phyloP scores from a whole-genome alignment of 2,797 vertebrate species.

The Xerus rutilus region DNA sequence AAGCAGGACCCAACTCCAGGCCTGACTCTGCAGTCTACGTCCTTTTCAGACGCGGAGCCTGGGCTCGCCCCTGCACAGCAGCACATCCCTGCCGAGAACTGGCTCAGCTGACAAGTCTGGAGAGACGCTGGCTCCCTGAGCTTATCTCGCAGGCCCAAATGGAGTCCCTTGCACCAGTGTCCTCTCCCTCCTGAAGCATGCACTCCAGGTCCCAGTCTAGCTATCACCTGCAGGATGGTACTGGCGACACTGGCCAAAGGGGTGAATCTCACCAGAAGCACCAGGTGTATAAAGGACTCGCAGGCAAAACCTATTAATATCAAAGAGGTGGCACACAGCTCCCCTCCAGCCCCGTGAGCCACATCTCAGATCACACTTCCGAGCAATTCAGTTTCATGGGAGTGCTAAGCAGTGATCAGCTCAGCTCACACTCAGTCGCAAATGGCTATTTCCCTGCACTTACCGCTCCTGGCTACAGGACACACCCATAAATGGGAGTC shows the following conservation, averaged over 20 bases:
- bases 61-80: fast-evolving
- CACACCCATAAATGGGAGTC: neutral
- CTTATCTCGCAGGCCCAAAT: neutral
- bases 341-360: fast-evolving
- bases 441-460: fast-evolving
- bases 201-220: fast-evolving
- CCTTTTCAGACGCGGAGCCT: neutral
- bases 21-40: neutral
- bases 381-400: fast-evolving
- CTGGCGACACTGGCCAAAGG: neutral
- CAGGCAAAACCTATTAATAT: neutral
- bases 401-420: fast-evolving
- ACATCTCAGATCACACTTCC: neutral
- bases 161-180: neutral
- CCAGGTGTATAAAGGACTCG: neutral
- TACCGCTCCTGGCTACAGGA: neutral
- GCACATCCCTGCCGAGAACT: neutral
- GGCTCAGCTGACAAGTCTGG: neutral
- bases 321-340: neutral
- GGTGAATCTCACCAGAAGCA: neutral
- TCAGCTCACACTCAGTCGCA: fast-evolving
- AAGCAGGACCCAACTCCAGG: neutral
- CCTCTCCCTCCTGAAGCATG: neutral
- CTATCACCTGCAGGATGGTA: neutral
- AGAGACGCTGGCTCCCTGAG: too few species aligned